These are phyloP conservation scores for Brenthis ino DNA, from an alignment of 2,888 invertebrate species.

Conservation along the genomic window DNA sequence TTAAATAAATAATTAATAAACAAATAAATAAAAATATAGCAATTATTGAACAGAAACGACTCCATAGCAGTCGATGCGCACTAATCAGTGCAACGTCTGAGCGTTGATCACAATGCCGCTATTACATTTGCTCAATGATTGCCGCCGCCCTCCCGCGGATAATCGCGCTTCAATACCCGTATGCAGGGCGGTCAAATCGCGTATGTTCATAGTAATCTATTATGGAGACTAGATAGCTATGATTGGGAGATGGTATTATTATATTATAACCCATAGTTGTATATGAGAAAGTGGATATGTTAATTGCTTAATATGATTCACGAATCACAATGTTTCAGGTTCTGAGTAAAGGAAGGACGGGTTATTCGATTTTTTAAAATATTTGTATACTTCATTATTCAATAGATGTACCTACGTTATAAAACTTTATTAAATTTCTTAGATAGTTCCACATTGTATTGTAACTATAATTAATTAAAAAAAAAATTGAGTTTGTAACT, in stretches of 20 bases:
- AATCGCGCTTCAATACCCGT: conserved; percentile 46
- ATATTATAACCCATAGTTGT: conserved; percentile 2
- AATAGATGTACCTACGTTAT: too few species aligned
- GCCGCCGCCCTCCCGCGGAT: conserved; percentile 55
- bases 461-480: too few species aligned
- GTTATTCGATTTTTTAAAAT: too few species aligned
- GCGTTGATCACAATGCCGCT: conserved; percentile 76
- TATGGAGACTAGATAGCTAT: conserved; percentile 18
- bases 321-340: too few species aligned
- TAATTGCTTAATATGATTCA: too few species aligned
- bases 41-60: conserved; percentile 39
- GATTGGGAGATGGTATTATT: conserved; percentile 13
- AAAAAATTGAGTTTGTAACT: too few species aligned
- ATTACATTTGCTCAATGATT: conserved; percentile 81
- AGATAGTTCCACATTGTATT: too few species aligned
- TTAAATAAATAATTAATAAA: neutral
- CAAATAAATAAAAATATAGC: neutral
- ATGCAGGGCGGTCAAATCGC: conserved; percentile 44
- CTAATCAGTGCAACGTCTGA: conserved; percentile 76
- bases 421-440: too few species aligned
- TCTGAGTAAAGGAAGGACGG: too few species aligned
- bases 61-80: conserved; percentile 54
- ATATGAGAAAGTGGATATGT: neutral
- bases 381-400: too few species aligned
- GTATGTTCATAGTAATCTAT: conserved; percentile 37